phyloP scores from a whole-genome alignment of 2,113 vertebrate genomes.

The Lophura nycthemera region DNA sequence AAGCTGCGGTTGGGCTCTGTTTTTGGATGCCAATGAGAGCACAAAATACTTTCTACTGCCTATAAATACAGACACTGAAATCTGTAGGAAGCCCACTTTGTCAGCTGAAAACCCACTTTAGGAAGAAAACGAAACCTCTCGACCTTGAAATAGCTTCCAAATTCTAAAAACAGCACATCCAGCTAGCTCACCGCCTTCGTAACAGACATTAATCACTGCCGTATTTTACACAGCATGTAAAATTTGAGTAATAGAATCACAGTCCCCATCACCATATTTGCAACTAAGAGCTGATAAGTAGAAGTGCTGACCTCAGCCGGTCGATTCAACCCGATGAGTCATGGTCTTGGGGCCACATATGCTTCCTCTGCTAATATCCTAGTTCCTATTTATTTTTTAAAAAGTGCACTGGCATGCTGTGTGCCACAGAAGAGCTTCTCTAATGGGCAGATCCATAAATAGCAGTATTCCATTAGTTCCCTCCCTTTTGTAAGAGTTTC shows the following conservation, averaged over 20 bases:
- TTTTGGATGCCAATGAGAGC: neutral
- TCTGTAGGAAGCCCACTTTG: constrained; percentile 6
- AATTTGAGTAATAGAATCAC: constrained; percentile 64
- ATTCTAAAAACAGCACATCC: constrained; percentile 37
- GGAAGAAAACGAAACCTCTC: constrained; percentile 40
- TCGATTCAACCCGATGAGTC: constrained; percentile 62
- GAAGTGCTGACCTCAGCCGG: constrained; percentile 69
- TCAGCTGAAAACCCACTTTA: constrained; percentile 4
- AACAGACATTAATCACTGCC: constrained; percentile 26
- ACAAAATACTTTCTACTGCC: neutral
- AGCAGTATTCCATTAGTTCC: constrained; percentile 55
- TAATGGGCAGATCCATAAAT: constrained; percentile 71
- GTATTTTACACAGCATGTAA: constrained; percentile 60
- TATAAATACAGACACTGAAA: neutral
- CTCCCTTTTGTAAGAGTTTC: constrained; percentile 40
- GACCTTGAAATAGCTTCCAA: constrained; percentile 56
- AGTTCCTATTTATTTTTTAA: constrained; percentile 64
- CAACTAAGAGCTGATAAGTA: constrained; percentile 60
- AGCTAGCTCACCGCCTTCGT: neutral
- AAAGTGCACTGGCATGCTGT: constrained; percentile 29
- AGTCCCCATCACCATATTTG: constrained; percentile 12
- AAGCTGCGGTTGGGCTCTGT: neutral
- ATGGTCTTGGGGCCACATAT: constrained; percentile 51
- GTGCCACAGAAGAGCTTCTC: constrained; percentile 39
- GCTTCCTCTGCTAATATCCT: constrained; percentile 63